Conservation (phyloP, 35 echinoderm and acorn worm genomes). For the Apostichopus parvimensis region DNA sequence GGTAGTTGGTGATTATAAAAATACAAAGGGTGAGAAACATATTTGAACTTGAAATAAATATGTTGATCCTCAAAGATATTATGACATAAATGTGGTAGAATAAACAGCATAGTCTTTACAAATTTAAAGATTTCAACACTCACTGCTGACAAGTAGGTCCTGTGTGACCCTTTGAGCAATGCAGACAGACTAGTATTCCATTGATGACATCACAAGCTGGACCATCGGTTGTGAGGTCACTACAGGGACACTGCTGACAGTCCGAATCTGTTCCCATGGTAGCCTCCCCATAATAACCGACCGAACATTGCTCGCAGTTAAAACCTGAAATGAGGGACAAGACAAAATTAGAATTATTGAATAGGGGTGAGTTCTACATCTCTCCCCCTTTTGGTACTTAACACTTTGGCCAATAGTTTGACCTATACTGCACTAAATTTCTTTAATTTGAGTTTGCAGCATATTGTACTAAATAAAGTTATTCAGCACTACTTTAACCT, state of each 20-base stretch:
- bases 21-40: too few species aligned
- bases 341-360: too few species aligned
- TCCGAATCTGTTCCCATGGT: constrained; percentile 71
- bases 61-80: too few species aligned
- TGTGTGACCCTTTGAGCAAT: constrained; percentile 79
- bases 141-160: constrained; percentile 83
- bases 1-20: too few species aligned
- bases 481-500: too few species aligned
- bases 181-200: constrained; percentile 71
- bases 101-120: not conserved
- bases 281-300: constrained; percentile 91
- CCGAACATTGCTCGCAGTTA: constrained; percentile 82
- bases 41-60: too few species aligned
- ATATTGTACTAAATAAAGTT: too few species aligned
- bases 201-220: constrained; percentile 67
- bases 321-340: constrained; percentile 62
- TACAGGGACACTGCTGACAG: constrained; percentile 86
- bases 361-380: too few species aligned
- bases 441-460: too few species aligned
- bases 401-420: too few species aligned
- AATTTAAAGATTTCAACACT: constrained; percentile 9
- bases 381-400: too few species aligned
- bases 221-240: constrained; percentile 40
- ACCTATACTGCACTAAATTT: too few species aligned
- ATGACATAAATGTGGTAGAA: not conserved